These are phyloP conservation scores for Arbacia lixula DNA, from an alignment of 53 echinoderm and acorn worm species.

Conservation along the genomic window DNA sequence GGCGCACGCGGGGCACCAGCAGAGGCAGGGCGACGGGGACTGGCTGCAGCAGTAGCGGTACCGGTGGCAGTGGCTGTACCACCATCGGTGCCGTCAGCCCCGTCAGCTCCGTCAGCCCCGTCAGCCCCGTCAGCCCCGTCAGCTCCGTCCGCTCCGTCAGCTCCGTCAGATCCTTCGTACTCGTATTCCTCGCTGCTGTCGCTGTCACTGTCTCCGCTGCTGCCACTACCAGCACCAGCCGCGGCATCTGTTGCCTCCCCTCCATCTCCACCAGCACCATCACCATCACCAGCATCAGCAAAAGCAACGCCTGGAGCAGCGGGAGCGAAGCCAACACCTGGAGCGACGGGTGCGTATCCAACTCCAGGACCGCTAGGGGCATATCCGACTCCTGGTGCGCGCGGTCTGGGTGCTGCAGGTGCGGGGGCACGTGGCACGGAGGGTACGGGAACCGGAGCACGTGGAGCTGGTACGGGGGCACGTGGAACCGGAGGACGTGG, in stretches of 20 bases:
- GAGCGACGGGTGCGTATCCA: not conserved
- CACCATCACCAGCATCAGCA: slow-evolving; percentile 5
- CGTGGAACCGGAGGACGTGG: not conserved
- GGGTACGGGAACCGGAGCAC: not conserved
- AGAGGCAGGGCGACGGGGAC: not conserved
- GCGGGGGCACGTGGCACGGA: not conserved
- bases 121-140: not conserved
- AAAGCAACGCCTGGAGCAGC: slow-evolving; percentile 14
- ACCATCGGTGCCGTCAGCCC: not conserved
- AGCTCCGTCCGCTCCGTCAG: not conserved
- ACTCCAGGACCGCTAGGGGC: slow-evolving; percentile 4
- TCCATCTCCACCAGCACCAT: not conserved
- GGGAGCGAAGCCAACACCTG: slow-evolving; percentile 1
- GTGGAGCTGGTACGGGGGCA: not conserved
- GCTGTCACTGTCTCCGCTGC: not conserved
- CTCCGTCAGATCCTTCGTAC: slow-evolving; percentile 3
- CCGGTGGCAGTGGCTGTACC: not conserved
- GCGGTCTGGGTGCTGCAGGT: not conserved
- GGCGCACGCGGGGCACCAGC: not conserved
- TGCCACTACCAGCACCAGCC: no score
- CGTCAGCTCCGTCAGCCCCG: not conserved
- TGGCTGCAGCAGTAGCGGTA: not conserved
- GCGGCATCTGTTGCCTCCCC: not conserved
- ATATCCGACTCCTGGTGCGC: not conserved
- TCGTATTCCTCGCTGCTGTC: slow-evolving; percentile 23